Evolutionary conservation across 2,797 vertebrate genomes (phyloP), one percentile per base, ranked within the genome.

Genomic region (Philypnodon macrostomus): DNA sequence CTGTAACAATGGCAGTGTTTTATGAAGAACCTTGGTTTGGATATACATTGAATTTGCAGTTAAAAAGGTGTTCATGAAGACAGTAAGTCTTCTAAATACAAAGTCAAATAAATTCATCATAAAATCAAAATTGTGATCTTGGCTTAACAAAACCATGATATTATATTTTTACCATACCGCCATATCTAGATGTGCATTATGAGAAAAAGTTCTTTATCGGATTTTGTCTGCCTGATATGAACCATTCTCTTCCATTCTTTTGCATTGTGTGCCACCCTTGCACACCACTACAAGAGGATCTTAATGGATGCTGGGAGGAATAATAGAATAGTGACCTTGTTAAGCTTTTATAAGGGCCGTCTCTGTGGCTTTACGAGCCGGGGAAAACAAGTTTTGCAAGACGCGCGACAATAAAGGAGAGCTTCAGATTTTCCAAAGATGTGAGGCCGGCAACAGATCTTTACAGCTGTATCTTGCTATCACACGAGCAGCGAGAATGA

Each of bases 321-420:
- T 58, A 77, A 70, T 59, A 41, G 62, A 63, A 69, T 72, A 64
- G 52, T 69, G 73, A 79, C 74, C 81, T 80, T 77, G 81, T 89
- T 79, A 86, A 76, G 77, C 51, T 58, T 87, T 86, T 85, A 88
- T 80, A 70, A 61, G 50, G 52, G 54, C 61, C 33, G 73, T 77
- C 83, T 83, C 70, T 51, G 66, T 74, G 71, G 53, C 58, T 85
- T 87, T 77, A 82, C 68, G 79, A 75, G 77, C 49, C 12, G 50
- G 47, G 53, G 45, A 65, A 73, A 77, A 78, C 64, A 56, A 40
- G 64, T 50, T 74, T 75, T 75, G 64, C 1, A 7, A 75, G 70
- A 58, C 31, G 32, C 29, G 57, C 66, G 49, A 74, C 61, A 59
- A 79, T 82, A 82, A 84, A 81, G n/a, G 58, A 37, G 41, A 34